Conservation (phyloP, 1,140 invertebrate genomes). For the Helicoverpa armigera region DNA sequence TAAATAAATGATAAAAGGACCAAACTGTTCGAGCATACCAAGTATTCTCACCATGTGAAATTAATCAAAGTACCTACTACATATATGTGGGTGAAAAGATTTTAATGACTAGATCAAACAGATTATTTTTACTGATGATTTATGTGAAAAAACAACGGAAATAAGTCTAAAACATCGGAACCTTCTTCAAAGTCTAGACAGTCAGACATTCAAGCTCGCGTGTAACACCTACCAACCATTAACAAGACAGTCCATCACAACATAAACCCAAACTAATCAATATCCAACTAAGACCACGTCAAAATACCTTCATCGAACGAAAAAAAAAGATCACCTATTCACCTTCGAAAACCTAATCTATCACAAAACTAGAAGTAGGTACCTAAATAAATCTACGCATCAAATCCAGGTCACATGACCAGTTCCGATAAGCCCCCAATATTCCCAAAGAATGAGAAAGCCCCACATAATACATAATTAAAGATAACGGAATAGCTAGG, state of each 20-base stretch:
- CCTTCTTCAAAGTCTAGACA: too few species aligned
- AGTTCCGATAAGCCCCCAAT: slow-evolving; percentile 36
- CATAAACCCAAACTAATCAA: not conserved
- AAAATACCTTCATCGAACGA: not conserved
- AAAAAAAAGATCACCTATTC: not conserved
- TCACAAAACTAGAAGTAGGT: slow-evolving; percentile 16
- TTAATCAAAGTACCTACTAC: too few species aligned
- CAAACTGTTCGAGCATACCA: too few species aligned
- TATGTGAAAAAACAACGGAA: too few species aligned
- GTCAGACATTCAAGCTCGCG: too few species aligned
- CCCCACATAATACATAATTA: slow-evolving; percentile 42
- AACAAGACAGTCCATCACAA: not conserved
- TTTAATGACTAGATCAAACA: too few species aligned
- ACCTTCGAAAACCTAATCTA: slow-evolving; percentile 24
- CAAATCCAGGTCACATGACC: slow-evolving; percentile 10
- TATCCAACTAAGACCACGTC: not conserved
- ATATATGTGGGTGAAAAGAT: too few species aligned
- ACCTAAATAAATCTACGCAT: slow-evolving; percentile 21
- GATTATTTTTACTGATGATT: too few species aligned
- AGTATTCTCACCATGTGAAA: too few species aligned
- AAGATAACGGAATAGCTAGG: slow-evolving; percentile 39
- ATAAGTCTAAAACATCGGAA: too few species aligned
- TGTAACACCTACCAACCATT: too few species aligned
- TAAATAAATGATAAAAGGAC: too few species aligned
- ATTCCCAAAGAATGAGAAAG: slow-evolving; percentile 39